phyloP scores from a whole-genome alignment of 1,140 invertebrate genomes.

The Goniozus legneri region DNA sequence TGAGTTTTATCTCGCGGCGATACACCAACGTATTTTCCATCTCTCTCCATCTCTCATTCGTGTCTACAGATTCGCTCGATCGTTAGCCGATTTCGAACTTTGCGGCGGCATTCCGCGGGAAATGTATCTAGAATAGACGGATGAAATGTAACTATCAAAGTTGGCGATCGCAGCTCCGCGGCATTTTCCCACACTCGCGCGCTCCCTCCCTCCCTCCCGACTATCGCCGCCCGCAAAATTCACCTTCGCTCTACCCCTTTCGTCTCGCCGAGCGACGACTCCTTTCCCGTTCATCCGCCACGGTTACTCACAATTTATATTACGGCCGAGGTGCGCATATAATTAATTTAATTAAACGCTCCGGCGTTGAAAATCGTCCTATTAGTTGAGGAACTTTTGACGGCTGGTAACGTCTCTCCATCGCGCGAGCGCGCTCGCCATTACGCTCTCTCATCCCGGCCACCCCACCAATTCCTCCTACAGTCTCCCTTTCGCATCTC shows the following conservation, averaged over 20 bases:
- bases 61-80: too few species aligned
- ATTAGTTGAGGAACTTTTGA: conserved; percentile 52
- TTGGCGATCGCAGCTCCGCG: conserved; percentile 46
- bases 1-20: conserved; percentile 22
- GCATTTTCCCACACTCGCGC: conserved; percentile 25
- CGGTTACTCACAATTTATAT: conserved; percentile 51
- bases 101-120: conserved; percentile 25
- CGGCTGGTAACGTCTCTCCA: conserved; percentile 29
- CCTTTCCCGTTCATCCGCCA: conserved; percentile 27
- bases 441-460: background rate
- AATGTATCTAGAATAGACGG: conserved; percentile 42
- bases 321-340: conserved; percentile 49
- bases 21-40: too few species aligned
- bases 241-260: conserved; percentile 7
- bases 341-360: conserved; percentile 56
- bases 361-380: conserved; percentile 51
- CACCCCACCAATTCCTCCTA: background rate
- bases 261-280: conserved; percentile 21
- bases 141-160: conserved; percentile 53
- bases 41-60: too few species aligned
- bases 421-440: conserved; percentile 9
- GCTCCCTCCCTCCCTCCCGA: conserved; percentile 9
- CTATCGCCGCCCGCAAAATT: conserved; percentile 15
- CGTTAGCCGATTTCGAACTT: conserved; percentile 29
- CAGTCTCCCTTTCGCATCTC: too few species aligned